Conservation (phyloP, 2,888 invertebrate genomes). For the Sepioteuthis lessoniana region DNA sequence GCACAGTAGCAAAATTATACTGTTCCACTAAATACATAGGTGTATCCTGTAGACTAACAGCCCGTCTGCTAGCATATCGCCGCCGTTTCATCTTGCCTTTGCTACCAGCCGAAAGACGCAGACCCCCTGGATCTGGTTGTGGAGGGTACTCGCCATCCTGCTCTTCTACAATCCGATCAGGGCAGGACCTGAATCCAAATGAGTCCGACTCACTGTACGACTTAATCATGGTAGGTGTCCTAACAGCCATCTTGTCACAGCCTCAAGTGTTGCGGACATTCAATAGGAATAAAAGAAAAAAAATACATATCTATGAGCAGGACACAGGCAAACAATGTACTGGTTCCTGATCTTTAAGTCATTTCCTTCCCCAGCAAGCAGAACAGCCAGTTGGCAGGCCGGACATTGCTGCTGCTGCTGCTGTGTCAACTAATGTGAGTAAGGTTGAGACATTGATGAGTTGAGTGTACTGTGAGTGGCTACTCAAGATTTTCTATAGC, state of each 20-base stretch:
- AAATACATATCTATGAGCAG: not conserved
- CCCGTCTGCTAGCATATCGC: not conserved
- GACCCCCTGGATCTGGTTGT: not conserved
- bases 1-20: conserved; percentile 41
- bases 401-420: conserved; percentile 16
- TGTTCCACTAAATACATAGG: conserved; percentile 46
- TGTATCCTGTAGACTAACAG: conserved; percentile 44
- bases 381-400: not conserved
- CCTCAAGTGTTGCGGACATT: conserved; percentile 4
- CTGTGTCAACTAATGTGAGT: not conserved
- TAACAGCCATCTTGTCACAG: not conserved
- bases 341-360: conserved; percentile 15
- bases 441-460: not conserved
- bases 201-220: not conserved
- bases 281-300: not conserved
- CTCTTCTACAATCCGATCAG: not conserved
- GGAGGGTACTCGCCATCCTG: not conserved
- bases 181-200: not conserved
- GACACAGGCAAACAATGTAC: not conserved
- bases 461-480: not conserved
- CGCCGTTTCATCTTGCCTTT: conserved; percentile 37
- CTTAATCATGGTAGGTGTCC: conserved; percentile 33
- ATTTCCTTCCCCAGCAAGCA: conserved; percentile 1
- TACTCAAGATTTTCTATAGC: not conserved
- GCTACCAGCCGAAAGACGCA: conserved; percentile 13